A percentile compares a stretch with the other conserved stretches of the same genome.
Evolutionary conservation across 2,888 invertebrate genomes (phyloP).

Genomic region (Nasonovia ribisnigri): DNA sequence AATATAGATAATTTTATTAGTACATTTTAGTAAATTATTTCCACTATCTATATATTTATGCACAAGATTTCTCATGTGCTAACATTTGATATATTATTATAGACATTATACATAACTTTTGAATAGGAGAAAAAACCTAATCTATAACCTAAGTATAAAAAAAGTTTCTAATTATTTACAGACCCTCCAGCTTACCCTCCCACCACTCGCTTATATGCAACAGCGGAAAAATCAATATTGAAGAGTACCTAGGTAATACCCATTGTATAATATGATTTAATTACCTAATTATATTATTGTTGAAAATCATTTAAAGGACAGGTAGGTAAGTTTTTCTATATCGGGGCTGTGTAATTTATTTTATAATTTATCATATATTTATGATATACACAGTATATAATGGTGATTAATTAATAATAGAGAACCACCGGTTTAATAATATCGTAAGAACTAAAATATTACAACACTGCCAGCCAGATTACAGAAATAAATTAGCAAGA

Average conservation of each 20-base stretch:
- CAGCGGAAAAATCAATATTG: background rate
- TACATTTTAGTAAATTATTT: background rate
- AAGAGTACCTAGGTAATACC: background rate
- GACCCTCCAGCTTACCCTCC: too few species aligned
- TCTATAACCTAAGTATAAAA: background rate
- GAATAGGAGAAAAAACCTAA: background rate
- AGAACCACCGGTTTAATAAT: background rate
- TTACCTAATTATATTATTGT: background rate
- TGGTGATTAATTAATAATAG: background rate
- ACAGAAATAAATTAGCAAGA: background rate
- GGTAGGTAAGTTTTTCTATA: background rate
- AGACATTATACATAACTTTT: background rate
- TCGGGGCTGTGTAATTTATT: background rate
- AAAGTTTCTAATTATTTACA: too few species aligned
- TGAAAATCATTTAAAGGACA: background rate
- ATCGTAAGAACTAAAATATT: background rate
- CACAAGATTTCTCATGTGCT: background rate
- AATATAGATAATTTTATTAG: background rate
- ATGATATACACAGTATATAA: background rate
- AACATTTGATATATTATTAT: background rate
- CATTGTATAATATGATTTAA: background rate
- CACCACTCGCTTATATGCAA: background rate
- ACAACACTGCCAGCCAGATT: background rate
- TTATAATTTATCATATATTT: background rate
- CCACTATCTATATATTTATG: background rate